Base-by-base conservation (phyloP, 2,113 vertebrate species). In the Pachypanchax playfairii region DNA sequence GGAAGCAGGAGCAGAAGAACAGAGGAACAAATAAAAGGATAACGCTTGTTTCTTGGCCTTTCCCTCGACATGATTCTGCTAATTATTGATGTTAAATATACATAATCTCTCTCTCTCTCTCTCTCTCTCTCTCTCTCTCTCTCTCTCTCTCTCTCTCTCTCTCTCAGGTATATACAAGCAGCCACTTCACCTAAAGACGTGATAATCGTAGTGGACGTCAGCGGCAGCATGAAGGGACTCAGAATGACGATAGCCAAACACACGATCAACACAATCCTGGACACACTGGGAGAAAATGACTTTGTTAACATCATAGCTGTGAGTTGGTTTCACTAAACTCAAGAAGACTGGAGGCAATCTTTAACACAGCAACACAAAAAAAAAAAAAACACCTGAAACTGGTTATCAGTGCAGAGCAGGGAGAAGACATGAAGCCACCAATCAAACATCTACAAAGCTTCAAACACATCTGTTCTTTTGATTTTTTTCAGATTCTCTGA, bases 151-250 rank as follows among this genome's bases (percentile, higher is more conserved):
- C 11, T 50, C 4, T 50, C 0, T 70, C 14, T 48, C 14, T 57
- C n/a, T 33, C 61, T 20, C 24, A 98, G 97, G 97, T 98, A 98
- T 53, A 98, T 98, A 67, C 97, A 98, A 72, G 97, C 96, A 0
- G 96, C 96, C 44, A 97, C 97, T 0, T 98, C 96, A 29, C 96
- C 97, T 22, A 98, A 98, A 87, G 97, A 98, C 52, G 91, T 98
- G 4, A 91, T 98, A 26, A 98, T 98, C 0, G 65, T 97, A 11
- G 91, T 98, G 73, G 97, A 98, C 1, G 88, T 95, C 53, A 98
- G 97, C 1, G 97, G 96, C 36, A 98, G 97, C 65, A 98, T 98
- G 97, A 98, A 98, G 83, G 97, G 96, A 8, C 88, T 98, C 35
- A 77, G 93, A 57, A 84, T 97, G 89, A 93, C 95, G 13, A 98